Percentiles rank a stretch among this genome's conserved stretches.
Evolutionary conservation across 2,797 vertebrate species (phyloP).

Genomic region (Allochrocebus solatus): DNA sequence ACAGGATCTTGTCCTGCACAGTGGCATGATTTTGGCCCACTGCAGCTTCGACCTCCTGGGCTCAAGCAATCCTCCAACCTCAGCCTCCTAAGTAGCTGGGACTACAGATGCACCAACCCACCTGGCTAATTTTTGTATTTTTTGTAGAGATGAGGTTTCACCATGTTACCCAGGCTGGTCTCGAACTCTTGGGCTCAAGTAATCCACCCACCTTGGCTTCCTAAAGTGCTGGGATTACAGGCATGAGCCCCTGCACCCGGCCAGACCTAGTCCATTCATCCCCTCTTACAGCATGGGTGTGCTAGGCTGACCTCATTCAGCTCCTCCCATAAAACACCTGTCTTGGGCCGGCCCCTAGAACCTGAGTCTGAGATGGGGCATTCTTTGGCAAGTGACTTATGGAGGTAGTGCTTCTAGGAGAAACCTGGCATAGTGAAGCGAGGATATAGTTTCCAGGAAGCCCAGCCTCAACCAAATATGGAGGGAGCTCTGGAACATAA

Average conservation of each 20-base stretch:
- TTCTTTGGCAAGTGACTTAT: not conserved
- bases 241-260: not conserved
- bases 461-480: not conserved
- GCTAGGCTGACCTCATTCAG: not conserved
- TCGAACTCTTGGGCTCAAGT: not conserved
- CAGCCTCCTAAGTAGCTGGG: not conserved
- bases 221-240: not conserved
- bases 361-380: not conserved
- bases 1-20: not conserved
- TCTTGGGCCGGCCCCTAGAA: not conserved
- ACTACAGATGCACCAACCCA: not conserved
- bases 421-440: not conserved
- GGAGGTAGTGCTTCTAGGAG: not conserved
- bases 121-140: not conserved
- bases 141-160: not conserved
- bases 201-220: not conserved
- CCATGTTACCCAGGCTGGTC: not conserved
- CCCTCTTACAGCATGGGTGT: accelerated
- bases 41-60: no score
- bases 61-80: not conserved
- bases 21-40: not conserved
- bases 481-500: not conserved
- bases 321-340: not conserved
- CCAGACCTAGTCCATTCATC: not conserved
- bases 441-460: not conserved